These are phyloP conservation scores for Schlechtendalia chinensis DNA, from an alignment of 1,140 invertebrate genomes.

Conservation along the genomic window DNA sequence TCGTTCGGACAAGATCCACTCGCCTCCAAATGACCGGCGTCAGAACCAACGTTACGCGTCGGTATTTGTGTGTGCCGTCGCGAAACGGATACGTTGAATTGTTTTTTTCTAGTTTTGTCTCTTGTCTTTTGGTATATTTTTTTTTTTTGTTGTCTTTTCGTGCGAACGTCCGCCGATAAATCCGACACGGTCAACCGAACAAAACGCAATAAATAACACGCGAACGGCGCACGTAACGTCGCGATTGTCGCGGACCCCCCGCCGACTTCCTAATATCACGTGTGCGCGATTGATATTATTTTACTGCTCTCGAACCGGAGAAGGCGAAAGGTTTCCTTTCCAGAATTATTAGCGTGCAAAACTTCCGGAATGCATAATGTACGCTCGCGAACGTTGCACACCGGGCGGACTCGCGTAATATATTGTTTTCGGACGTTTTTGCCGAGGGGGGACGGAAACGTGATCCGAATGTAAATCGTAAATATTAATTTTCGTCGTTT, in stretches of 20 bases:
- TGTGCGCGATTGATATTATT: constrained; percentile 29
- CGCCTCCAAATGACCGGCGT: too few relatives aligned
- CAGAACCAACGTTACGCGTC: too few relatives aligned
- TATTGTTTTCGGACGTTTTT: constrained; percentile 49
- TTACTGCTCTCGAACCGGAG: neutral
- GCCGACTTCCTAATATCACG: neutral
- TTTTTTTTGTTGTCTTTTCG: too few relatives aligned
- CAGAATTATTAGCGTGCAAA: constrained; percentile 43
- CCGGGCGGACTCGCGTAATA: constrained; percentile 30
- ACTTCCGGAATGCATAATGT: constrained; percentile 37
- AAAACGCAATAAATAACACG: neutral
- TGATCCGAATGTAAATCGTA: constrained; percentile 43
- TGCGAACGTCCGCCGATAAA: neutral
- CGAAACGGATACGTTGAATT: too few relatives aligned
- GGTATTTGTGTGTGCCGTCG: too few relatives aligned
- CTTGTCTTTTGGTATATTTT: too few relatives aligned
- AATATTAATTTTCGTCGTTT: constrained; percentile 45
- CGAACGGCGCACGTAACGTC: too few relatives aligned
- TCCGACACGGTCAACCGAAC: neutral
- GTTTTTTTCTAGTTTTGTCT: too few relatives aligned
- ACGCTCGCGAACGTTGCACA: neutral
- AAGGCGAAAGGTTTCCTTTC: constrained; percentile 41
- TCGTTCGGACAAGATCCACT: too few relatives aligned
- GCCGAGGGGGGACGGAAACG: constrained; percentile 27
- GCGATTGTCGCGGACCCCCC: neutral